Evolutionary conservation across 1,140 invertebrate genomes (phyloP).

Genomic region (Helicoverpa zea): DNA sequence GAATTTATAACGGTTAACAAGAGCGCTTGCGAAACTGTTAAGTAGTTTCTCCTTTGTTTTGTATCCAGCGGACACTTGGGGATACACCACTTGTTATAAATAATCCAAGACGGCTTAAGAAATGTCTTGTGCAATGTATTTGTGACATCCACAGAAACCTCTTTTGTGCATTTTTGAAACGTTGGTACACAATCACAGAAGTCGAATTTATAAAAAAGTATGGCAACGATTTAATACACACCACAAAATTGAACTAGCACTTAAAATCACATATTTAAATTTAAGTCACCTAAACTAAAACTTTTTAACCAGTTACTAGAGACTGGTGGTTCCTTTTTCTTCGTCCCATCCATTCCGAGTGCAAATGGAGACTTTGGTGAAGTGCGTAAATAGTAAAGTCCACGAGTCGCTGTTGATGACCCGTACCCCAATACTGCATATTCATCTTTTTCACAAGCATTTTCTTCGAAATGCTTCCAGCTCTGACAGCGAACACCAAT

Average conservation of each 20-base stretch:
- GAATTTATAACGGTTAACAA: conserved; percentile 60
- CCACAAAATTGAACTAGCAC: conserved; percentile 35
- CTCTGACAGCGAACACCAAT: conserved; percentile 82
- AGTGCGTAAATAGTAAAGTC: conserved; percentile 87
- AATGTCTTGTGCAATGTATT: conserved; percentile 12
- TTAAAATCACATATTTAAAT: conserved; percentile 43
- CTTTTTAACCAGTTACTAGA: conserved; percentile 55
- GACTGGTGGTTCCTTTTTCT: conserved; percentile 55
- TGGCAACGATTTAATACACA: conserved; percentile 60
- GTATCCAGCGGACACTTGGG: conserved; percentile 32
- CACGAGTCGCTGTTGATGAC: conserved; percentile 78
- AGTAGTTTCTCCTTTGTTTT: conserved; percentile 58
- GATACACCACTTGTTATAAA: conserved; percentile 5
- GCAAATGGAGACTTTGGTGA: conserved; percentile 85
- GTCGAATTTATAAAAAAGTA: conserved; percentile 39
- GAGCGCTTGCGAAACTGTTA: conserved; percentile 61
- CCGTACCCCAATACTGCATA: conserved; percentile 87
- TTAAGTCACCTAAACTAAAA: conserved; percentile 54
- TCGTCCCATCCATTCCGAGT: conserved; percentile 77
- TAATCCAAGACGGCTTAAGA: neutral
- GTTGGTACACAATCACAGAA: neutral
- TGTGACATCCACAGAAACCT: neutral
- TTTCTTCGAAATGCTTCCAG: conserved; percentile 83
- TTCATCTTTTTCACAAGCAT: conserved; percentile 79
- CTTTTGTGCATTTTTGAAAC: neutral